Evolutionary conservation across 2,888 invertebrate genomes (phyloP).

Genomic region (Himalopsyche tibetana): DNA sequence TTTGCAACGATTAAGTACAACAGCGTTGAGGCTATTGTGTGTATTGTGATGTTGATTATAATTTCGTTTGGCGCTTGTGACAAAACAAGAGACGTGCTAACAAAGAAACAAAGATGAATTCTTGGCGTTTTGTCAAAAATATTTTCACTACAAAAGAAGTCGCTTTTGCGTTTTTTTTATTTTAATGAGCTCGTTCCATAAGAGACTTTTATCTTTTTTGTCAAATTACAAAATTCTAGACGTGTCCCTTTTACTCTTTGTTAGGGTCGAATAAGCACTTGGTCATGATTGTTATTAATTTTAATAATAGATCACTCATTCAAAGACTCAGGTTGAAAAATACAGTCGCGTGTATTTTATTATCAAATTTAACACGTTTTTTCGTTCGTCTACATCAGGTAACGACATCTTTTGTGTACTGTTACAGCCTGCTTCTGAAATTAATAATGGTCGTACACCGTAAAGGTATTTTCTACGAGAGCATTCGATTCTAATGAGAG

Average conservation of each 20-base stretch:
- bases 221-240: conserved; percentile 29
- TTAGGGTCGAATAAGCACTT: conserved; percentile 2
- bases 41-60: conserved; percentile 41
- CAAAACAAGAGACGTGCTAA: conserved; percentile 23
- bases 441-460: too few relatives aligned
- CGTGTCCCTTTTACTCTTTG: conserved; percentile 33
- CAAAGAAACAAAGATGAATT: conserved; percentile 45
- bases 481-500: too few relatives aligned
- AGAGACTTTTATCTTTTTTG: conserved; percentile 40
- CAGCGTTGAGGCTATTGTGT: conserved; percentile 10
- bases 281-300: conserved; percentile 4
- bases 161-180: conserved; percentile 46
- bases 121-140: conserved; percentile 49
- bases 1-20: conserved; percentile 15
- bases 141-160: conserved; percentile 39
- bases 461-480: too few relatives aligned
- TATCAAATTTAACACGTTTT: too few relatives aligned
- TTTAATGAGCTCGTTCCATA: conserved; percentile 51
- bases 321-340: too few relatives aligned
- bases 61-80: conserved; percentile 39
- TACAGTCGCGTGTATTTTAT: too few relatives aligned
- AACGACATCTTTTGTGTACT: too few relatives aligned
- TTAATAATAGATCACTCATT: background rate
- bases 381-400: too few relatives aligned
- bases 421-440: too few relatives aligned